Evolutionary conservation across 2,113 vertebrate genomes (phyloP), one percentile per base, ranked within the genome.

Genomic region (Chloroceryle aenea): DNA sequence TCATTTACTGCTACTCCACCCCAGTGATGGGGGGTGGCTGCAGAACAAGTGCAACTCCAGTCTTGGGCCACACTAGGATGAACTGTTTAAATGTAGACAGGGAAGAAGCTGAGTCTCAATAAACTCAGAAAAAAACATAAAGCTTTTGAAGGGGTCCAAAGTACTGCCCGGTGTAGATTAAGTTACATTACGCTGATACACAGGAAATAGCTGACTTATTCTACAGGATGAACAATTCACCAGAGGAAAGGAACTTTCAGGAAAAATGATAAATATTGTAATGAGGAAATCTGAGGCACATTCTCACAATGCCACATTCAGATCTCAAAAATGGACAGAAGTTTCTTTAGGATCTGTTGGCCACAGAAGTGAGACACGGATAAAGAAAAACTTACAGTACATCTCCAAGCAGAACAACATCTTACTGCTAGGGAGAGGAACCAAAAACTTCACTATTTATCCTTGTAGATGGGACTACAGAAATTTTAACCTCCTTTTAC

Each of bases 191-290:
- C 12, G 47, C 83, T 77, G 93, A 95, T 95, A 50, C 50, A 90
- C 89, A 95, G 95, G 96, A 97, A 97, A 95, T 93, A 81, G 79
- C 95, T 93, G 90, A 92, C 89, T 95, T 91, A 92, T 89, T 95
- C 83, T 92, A 81, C 89, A 95, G 95, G 95, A 97, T 89, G 91
- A 93, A 96, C 94, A 96, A 95, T 86, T 59, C 93, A 92, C 93
- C 79, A 93, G 95, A 95, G 94, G 89, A 96, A 95, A 97, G 92
- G 26, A 95, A 96, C 94, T 90, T 93, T 89, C 92, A 96, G 83
- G 83, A 81, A 95, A 95, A 95, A 97, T 93, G 90, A 96, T 95
- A 95, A 95, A 93, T 90, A 95, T 43, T 94, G 83, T 90, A 93
- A 95, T 81, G 90, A 95, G 94, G 88, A 95, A 95, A 93, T 96